Percentiles rank a stretch among this genome's conserved stretches.
Evolutionary conservation across 2,888 invertebrate genomes (phyloP).

Genomic region (Eupithecia vulgata): DNA sequence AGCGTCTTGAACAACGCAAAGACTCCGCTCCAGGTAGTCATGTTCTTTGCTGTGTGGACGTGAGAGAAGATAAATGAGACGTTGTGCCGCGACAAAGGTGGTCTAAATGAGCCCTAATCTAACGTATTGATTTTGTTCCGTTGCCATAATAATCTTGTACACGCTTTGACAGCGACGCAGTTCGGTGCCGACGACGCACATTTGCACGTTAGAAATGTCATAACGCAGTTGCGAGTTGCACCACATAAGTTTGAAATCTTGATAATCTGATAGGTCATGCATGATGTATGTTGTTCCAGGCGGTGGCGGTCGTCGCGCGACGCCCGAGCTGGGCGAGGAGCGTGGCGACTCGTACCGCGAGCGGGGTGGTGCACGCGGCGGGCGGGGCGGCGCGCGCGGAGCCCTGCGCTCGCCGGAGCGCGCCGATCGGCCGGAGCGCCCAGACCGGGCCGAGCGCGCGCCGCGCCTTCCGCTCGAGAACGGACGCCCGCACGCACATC

Average conservation of each 20-base stretch:
- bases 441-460: constrained; percentile 53
- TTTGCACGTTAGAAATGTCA: too few species aligned
- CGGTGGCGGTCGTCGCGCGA: constrained; percentile 83
- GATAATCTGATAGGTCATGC: not conserved
- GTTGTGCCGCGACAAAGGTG: too few species aligned
- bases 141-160: too few species aligned
- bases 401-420: constrained; percentile 47
- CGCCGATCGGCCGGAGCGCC: constrained; percentile 39
- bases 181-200: too few species aligned
- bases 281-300: constrained; percentile 38
- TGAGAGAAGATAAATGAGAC: too few species aligned
- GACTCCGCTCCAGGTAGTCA: too few species aligned
- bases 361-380: constrained; percentile 41
- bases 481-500: constrained; percentile 63
- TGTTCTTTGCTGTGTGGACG: too few species aligned
- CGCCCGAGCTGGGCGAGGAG: constrained; percentile 87
- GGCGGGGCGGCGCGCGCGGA: constrained; percentile 17
- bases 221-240: not conserved
- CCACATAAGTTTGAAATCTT: not conserved
- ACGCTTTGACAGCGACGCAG: too few species aligned
- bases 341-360: constrained; percentile 62
- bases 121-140: too few species aligned
- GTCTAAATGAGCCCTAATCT: too few species aligned
- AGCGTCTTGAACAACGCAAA: too few species aligned
- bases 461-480: constrained; percentile 69